These are phyloP conservation scores for Nematostella vectensis DNA, from an alignment of 92 coral and sea anemone species.

Conservation along the genomic window DNA sequence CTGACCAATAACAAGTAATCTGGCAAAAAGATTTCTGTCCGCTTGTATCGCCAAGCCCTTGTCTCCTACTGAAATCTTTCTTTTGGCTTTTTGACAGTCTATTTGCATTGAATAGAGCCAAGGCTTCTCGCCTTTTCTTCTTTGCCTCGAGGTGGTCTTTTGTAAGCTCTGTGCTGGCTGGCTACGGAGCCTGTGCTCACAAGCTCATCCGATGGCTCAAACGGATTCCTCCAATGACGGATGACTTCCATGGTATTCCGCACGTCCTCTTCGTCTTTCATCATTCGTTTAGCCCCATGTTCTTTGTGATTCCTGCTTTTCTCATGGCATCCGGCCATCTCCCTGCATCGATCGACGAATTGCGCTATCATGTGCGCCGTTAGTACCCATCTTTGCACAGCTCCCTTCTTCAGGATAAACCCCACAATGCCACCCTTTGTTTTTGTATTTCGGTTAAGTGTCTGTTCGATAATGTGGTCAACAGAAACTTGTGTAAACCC, in stretches of 20 bases:
- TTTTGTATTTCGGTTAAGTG: conserved; percentile 21
- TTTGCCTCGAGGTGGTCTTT: conserved; percentile 18
- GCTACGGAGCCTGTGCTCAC: conserved; percentile 28
- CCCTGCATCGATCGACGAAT: conserved; percentile 28
- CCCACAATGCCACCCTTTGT: conserved; percentile 45
- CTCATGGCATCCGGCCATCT: conserved; percentile 21
- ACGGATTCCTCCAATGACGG: conserved; percentile 31
- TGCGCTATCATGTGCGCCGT: conserved; percentile 45
- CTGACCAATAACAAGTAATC: conserved; percentile 48
- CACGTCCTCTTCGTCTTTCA: conserved; percentile 36
- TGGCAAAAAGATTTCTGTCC: conserved; percentile 50
- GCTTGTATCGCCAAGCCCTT: too few species aligned
- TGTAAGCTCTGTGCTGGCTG: conserved; percentile 3
- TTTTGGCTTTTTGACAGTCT: too few species aligned
- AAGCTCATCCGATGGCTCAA: conserved; percentile 20
- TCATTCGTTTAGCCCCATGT: conserved; percentile 13
- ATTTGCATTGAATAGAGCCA: conserved; percentile 14
- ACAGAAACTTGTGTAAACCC: conserved; percentile 30
- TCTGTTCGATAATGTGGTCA: conserved; percentile 37
- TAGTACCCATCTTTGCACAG: conserved; percentile 50
- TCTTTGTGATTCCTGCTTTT: conserved; percentile 24
- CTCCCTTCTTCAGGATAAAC: conserved; percentile 39
- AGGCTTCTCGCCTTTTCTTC: conserved; percentile 12
- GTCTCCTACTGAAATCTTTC: too few species aligned
- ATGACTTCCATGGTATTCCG: conserved; percentile 28